Conservation (phyloP, 2,888 invertebrate species). For the Amorpha juglandis region DNA sequence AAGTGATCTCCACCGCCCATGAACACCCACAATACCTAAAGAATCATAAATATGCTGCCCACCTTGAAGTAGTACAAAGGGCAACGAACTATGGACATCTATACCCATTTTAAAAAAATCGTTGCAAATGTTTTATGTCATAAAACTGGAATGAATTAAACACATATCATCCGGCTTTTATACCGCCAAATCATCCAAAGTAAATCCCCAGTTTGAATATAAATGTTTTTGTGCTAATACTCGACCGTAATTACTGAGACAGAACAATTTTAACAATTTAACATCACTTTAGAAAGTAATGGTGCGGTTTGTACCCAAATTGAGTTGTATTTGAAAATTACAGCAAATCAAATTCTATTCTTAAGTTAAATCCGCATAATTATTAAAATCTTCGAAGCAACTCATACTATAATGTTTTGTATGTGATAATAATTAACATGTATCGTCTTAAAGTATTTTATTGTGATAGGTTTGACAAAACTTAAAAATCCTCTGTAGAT, state of each 20-base stretch:
- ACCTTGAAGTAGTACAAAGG: too few species aligned
- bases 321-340: background rate
- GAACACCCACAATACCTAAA: too few species aligned
- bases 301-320: slow-evolving; percentile 2
- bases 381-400: background rate
- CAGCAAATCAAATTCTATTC: slow-evolving; percentile 1
- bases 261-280: slow-evolving; percentile 30
- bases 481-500: too few species aligned
- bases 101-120: background rate
- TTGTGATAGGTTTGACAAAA: too few species aligned
- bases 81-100: background rate
- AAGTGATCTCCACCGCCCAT: too few species aligned
- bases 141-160: background rate
- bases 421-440: background rate
- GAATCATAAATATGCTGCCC: too few species aligned
- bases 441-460: background rate
- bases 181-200: background rate
- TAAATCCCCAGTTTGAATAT: background rate
- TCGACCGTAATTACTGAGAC: slow-evolving; percentile 42
- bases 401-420: background rate
- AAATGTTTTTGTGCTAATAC: slow-evolving; percentile 1
- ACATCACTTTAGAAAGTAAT: slow-evolving; percentile 5
- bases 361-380: background rate
- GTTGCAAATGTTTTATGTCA: background rate
- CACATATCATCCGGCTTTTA: background rate